Base-by-base conservation (phyloP, 1,140 invertebrate genomes). In the Euwallacea similis region DNA sequence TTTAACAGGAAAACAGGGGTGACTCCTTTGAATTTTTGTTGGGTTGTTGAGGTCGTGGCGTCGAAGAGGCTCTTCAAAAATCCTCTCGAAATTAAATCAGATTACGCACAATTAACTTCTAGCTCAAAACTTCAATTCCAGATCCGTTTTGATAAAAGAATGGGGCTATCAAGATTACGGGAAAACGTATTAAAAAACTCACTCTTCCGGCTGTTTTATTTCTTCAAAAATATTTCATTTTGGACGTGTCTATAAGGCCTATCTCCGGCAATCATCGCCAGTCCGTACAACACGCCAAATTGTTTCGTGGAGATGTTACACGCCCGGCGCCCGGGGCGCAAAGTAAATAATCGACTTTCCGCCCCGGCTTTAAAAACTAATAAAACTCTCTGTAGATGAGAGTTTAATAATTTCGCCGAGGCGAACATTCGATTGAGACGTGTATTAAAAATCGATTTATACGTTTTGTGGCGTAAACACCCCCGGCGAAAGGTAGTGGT, bases 241-340 rank as follows among this genome's bases (percentile, higher is more conserved):
- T 43, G 43, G 66, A 68, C 56, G 55, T 13, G 66, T 55, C 66
- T 62, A 66, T 55, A 59, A 53, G 9, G 47, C 50, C 55, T 68
- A 68, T 68, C 66, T 59, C 11, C 11, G 13, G 54, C 54, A 68
- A 68, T 68, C 66, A 68, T 68, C 66, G 33, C 10, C 21, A 50
- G 10, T 13, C 53, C 13, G 53, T 55, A 15, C 13, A 55, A 55
- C 21, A 55, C 53, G 21, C 63, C 15, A 42, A 47, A 68, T 60
- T 68, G 66, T 68, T 68, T 68, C 66, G 56, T 68, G 2, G 42
- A 53, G 63, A 56, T n/a, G n/a, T 33, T 33, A 33, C 21, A 33
- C 21, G 21, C 21, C 21, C 21, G 21, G 21, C 47, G 47, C 41
- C 47, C 53, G 7, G 42, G 42, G 56, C 56, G 8, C 8, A 59